These are phyloP conservation scores for Gymnogyps californianus DNA, from an alignment of 2,113 vertebrate species.

Conservation along the genomic window DNA sequence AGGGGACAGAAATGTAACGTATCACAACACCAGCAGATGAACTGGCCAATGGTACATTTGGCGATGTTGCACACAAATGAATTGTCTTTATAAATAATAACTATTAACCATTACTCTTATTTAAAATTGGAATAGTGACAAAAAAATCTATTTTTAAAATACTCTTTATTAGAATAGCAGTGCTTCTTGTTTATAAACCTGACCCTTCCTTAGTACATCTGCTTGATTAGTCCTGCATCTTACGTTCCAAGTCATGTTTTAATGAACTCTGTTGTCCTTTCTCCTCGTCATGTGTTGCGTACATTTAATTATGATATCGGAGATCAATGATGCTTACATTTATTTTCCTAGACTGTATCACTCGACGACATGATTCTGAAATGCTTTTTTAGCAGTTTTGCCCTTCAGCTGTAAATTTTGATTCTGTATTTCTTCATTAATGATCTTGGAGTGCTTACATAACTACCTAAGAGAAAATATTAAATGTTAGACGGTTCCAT, in stretches of 20 bases:
- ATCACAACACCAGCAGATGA: neutral
- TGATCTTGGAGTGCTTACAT: constrained; percentile 51
- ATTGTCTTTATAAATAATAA: neutral
- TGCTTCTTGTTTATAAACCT: neutral
- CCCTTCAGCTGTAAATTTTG: constrained; percentile 41
- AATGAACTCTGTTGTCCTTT: constrained; percentile 18
- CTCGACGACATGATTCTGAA: neutral
- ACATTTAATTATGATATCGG: constrained; percentile 18
- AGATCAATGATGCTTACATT: constrained; percentile 40
- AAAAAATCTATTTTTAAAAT: neutral
- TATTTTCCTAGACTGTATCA: constrained; percentile 31
- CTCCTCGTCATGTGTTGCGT: constrained; percentile 3
- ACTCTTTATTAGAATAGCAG: neutral
- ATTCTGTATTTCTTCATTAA: constrained; percentile 46
- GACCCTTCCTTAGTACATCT: neutral
- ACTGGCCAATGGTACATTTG: neutral
- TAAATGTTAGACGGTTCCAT: constrained; percentile 57
- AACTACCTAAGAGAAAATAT: constrained; percentile 61
- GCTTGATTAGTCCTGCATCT: neutral
- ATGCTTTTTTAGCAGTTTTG: constrained; percentile 32
- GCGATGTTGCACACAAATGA: neutral
- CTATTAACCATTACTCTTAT: neutral
- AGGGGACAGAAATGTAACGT: neutral
- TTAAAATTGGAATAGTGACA: neutral
- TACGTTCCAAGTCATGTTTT: constrained; percentile 15